A percentile compares a stretch with the other conserved stretches of the same genome.
Evolutionary conservation across 1,140 invertebrate species (phyloP).

Genomic region (Heliconius nattereri): DNA sequence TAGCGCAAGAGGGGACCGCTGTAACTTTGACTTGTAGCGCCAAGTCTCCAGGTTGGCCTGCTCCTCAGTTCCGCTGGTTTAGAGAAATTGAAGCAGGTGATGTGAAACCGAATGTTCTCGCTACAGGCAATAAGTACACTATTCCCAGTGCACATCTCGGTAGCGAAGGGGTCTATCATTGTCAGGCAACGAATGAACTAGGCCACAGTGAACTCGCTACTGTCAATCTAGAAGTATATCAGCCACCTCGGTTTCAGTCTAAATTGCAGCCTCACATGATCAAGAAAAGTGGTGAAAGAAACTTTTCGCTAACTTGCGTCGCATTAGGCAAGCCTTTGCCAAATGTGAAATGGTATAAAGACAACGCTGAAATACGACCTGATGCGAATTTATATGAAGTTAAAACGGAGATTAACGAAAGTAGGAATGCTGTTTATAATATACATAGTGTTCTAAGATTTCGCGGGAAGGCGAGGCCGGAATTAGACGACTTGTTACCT

Average conservation of each 20-base stretch:
- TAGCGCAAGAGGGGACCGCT: slow-evolving; percentile 91
- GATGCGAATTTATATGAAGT: slow-evolving; percentile 91
- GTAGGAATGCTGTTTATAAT: slow-evolving; percentile 88
- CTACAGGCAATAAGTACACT: slow-evolving; percentile 90
- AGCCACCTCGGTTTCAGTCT: slow-evolving; percentile 90
- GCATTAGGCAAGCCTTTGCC: slow-evolving; percentile 94
- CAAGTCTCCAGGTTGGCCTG: slow-evolving; percentile 93
- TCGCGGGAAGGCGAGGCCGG: slow-evolving; percentile 87
- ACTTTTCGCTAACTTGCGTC: slow-evolving; percentile 90
- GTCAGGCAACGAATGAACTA: slow-evolving; percentile 93
- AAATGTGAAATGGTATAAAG: slow-evolving; percentile 92
- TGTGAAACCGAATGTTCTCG: slow-evolving; percentile 84
- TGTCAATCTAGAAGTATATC: slow-evolving; percentile 91
- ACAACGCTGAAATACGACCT: slow-evolving; percentile 88
- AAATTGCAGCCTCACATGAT: slow-evolving; percentile 92
- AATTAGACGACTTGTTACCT: slow-evolving; percentile 89
- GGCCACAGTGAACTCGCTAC: slow-evolving; percentile 92
- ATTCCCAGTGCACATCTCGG: slow-evolving; percentile 91
- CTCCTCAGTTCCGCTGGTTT: slow-evolving; percentile 94
- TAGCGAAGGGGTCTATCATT: slow-evolving; percentile 94
- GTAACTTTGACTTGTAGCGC: slow-evolving; percentile 93
- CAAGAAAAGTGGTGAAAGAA: slow-evolving; percentile 89
- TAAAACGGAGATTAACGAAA: slow-evolving; percentile 87
- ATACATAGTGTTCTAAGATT: slow-evolving; percentile 93
- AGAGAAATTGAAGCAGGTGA: slow-evolving; percentile 84